A percentile compares a stretch with the other conserved stretches of the same genome.
Conservation (phyloP, 2,113 vertebrate species). For the Cynopterus brachyotis region DNA sequence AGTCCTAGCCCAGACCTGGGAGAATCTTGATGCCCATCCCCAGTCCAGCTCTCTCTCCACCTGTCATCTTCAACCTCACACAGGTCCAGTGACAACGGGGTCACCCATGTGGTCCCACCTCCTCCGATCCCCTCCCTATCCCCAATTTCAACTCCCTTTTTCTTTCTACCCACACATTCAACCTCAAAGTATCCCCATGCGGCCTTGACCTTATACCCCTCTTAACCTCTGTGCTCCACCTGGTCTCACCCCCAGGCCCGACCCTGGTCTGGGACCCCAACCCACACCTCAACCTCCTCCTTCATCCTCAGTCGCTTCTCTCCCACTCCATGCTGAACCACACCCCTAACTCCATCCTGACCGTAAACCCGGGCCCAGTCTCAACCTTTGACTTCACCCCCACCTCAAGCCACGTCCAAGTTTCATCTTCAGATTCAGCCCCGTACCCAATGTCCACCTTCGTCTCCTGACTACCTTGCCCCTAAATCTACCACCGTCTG, state of each 20-base stretch:
- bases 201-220: background rate
- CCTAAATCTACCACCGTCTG: background rate
- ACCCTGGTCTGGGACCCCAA: background rate
- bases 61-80: background rate
- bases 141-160: background rate
- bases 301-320: background rate
- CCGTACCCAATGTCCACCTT: background rate
- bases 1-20: background rate
- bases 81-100: rapidly evolving
- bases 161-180: background rate
- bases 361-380: background rate
- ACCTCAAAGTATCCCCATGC: background rate
- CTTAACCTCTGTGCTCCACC: background rate
- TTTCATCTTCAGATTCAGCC: background rate
- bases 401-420: rapidly evolving
- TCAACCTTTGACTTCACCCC: background rate
- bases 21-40: background rate
- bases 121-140: background rate
- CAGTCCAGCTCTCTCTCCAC: background rate
- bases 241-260: background rate
- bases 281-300: background rate
- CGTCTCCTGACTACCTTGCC: rapidly evolving
- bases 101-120: background rate
- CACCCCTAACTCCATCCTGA: background rate
- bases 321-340: background rate